These are phyloP conservation scores for Pterostichus madidus DNA, from an alignment of 2,888 invertebrate species.

Conservation along the genomic window DNA sequence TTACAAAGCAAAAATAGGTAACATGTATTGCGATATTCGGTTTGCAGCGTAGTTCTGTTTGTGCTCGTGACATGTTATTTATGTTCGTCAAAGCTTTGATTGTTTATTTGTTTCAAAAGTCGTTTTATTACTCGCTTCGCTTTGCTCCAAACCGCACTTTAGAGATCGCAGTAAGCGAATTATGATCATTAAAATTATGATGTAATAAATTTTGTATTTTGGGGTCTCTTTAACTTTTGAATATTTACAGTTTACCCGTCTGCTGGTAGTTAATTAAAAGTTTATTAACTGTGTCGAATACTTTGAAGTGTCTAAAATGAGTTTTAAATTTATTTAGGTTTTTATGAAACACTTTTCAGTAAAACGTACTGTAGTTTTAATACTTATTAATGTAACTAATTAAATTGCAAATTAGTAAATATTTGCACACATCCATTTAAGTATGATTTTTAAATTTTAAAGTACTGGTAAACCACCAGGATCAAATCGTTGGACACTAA, in stretches of 20 bases:
- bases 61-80: conserved; percentile 35
- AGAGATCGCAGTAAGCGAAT: conserved; percentile 37
- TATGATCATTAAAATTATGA: conserved; percentile 28
- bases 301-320: conserved; percentile 27
- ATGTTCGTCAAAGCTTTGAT: conserved; percentile 39
- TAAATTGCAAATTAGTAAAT: no score
- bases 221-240: conserved; percentile 35
- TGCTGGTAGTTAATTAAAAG: conserved; percentile 19
- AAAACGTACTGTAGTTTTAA: no score
- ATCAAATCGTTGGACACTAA: no score
- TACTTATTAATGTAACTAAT: no score
- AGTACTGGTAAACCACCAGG: no score
- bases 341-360: not conserved
- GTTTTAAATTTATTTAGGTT: conserved; percentile 10
- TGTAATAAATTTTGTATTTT: conserved; percentile 39
- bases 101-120: conserved; percentile 40
- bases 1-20: conserved; percentile 34
- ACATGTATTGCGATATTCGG: conserved; percentile 2
- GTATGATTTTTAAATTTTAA: no score
- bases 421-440: no score
- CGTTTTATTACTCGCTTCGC: conserved; percentile 13
- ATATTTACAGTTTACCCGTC: conserved; percentile 20
- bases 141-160: conserved; percentile 3
- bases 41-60: conserved; percentile 15
- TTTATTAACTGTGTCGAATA: conserved; percentile 34